These are phyloP conservation scores for Trichonephila inaurata DNA, from an alignment of 1,140 invertebrate species.

Conservation along the genomic window DNA sequence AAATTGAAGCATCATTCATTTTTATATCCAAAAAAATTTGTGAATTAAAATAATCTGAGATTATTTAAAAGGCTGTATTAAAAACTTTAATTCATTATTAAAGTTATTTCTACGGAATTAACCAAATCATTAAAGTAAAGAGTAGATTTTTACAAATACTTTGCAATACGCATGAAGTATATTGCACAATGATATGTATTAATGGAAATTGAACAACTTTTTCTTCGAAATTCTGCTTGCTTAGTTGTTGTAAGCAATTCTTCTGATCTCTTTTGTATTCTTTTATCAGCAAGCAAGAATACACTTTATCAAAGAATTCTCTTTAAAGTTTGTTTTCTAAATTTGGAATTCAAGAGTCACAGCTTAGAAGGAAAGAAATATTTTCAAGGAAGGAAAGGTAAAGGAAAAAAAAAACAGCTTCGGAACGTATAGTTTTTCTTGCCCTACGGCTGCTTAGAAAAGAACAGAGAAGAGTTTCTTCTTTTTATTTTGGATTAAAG, in stretches of 20 bases:
- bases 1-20: no score
- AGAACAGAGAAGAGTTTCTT: neutral
- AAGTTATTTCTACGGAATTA: no score
- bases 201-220: neutral
- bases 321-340: constrained; percentile 22
- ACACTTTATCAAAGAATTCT: constrained; percentile 23
- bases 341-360: constrained; percentile 36
- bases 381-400: neutral
- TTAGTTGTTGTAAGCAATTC: neutral
- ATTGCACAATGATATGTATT: no score
- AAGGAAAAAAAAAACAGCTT: neutral
- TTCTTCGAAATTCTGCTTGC: neutral
- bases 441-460: constrained; percentile 11
- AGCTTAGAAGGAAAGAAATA: constrained; percentile 28
- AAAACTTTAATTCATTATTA: no score
- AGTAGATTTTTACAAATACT: no score
- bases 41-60: no score
- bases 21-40: no score
- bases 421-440: neutral
- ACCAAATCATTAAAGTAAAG: no score
- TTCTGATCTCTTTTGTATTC: neutral
- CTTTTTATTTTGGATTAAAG: neutral
- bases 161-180: no score
- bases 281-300: neutral
- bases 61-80: no score